Evolutionary conservation across 2,797 vertebrate species (phyloP).

Genomic region (Emys orbicularis): DNA sequence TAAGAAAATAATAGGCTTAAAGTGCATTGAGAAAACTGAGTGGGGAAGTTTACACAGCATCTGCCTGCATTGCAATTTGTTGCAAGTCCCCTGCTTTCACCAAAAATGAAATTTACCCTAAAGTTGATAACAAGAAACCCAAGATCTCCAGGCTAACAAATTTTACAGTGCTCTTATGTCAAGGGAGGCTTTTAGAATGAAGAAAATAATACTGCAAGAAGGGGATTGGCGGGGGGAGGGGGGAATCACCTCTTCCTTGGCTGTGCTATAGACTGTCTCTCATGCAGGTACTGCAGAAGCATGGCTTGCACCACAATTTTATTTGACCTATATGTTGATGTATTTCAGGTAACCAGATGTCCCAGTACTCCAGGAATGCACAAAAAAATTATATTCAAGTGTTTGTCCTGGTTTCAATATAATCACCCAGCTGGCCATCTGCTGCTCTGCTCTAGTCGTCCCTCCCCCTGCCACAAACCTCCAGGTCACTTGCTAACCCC

Average conservation of each 20-base stretch:
- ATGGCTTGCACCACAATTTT: neutral
- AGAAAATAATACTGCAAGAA: slow-evolving; percentile 48
- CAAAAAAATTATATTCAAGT: slow-evolving; percentile 69
- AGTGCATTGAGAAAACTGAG: fast-evolving
- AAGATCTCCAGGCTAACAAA: slow-evolving; percentile 19
- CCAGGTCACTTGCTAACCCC: slow-evolving; percentile 64
- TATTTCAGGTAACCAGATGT: slow-evolving; percentile 73
- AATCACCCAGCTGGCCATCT: slow-evolving; percentile 64
- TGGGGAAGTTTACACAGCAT: neutral
- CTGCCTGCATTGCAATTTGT: fast-evolving
- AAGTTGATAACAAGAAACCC: neutral
- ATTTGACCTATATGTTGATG: slow-evolving; percentile 68
- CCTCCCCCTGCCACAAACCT: slow-evolving; percentile 56
- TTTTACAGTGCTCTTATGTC: slow-evolving; percentile 33
- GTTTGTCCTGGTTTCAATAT: slow-evolving; percentile 18
- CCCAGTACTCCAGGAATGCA: slow-evolving; percentile 67
- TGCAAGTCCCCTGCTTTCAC: neutral
- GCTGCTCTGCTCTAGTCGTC: slow-evolving; percentile 33
- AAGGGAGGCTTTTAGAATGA: slow-evolving; percentile 37
- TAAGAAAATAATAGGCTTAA: fast-evolving
- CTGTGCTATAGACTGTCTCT: neutral
- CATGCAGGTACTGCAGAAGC: neutral
- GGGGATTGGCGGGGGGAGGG: neutral
- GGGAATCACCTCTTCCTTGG: slow-evolving; percentile 18
- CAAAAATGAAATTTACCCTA: neutral